Conservation (phyloP, 2,113 vertebrate species). For the Osmerus eperlanus region DNA sequence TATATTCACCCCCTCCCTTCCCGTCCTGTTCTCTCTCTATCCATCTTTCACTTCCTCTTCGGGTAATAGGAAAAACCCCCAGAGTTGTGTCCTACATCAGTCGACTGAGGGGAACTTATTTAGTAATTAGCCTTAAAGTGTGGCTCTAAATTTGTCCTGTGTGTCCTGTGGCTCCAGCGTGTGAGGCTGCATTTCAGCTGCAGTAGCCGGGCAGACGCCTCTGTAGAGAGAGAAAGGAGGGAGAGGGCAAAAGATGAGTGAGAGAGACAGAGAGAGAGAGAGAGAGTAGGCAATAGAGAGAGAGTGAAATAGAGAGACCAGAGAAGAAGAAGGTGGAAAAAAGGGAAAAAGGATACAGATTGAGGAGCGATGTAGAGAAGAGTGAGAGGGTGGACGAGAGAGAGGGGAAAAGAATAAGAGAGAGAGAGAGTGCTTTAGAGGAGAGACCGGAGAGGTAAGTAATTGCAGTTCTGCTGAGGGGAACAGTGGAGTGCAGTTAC, state of each 20-base stretch:
- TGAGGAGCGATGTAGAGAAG: neutral
- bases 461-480: constrained; percentile 78
- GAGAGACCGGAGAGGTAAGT: constrained; percentile 42
- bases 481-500: constrained; percentile 80
- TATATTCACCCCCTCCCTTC: neutral
- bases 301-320: neutral
- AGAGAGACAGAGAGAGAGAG: constrained; percentile 9
- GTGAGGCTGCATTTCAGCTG: constrained; percentile 24
- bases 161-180: constrained; percentile 13
- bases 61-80: constrained; percentile 29
- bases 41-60: constrained; percentile 11
- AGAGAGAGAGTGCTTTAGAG: constrained; percentile 56
- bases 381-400: constrained; percentile 42
- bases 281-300: constrained; percentile 28
- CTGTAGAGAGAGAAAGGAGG: constrained; percentile 7
- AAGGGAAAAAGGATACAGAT: too few relatives aligned
- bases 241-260: constrained; percentile 44
- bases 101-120: constrained; percentile 37
- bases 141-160: constrained; percentile 23
- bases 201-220: constrained; percentile 37
- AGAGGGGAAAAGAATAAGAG: constrained; percentile 44
- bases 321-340: constrained; percentile 15
- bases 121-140: constrained; percentile 40
- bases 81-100: constrained; percentile 60
- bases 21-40: neutral